Evolutionary conservation across 2,113 vertebrate genomes (phyloP), one percentile per base, ranked within the genome.

Genomic region (Gadus macrocephalus): DNA sequence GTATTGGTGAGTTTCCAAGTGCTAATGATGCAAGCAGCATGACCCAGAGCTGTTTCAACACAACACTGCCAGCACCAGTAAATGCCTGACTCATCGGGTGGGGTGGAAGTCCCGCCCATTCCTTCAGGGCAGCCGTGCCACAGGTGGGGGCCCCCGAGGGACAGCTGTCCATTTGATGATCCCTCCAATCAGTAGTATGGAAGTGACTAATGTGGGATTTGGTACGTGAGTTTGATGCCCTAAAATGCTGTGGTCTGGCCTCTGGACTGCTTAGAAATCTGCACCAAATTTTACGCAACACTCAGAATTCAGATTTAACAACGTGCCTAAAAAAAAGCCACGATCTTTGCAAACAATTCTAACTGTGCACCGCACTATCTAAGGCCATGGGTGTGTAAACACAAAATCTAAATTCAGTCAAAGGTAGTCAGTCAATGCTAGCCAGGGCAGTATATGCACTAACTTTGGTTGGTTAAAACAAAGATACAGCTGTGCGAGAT

Each of bases 201-300:
- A 17, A 38, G 71, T 88, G 86, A 88, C 67, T 86, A 87, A 88
- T 25, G 69, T 0, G 20, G 66, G 15, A 28, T 62, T 70, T 4
- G 42, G 9, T 49, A 9, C 11, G 78, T 69, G 73, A 15, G 70
- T 53, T 66, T 74, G 53, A 71, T 77, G 67, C 28, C 66, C 85
- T 80, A 78, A 64, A 70, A 62, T 25, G 63, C 59, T 82, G 87
- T 64, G 72, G 89, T 83, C 77, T 89, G 85, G 88, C 81, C 69
- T 17, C 14, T 55, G 79, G 80, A 78, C 31, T 35, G 31, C 58
- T 16, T 59, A 3, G 15, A 59, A 20, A 59, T 17, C 58, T n/a
- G 17, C 5, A 59, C 17, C 19, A 59, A 35, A 35, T 35, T 35
- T 35, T 35, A 7, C 31, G 1, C 4, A 5, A 7, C 31, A 35